These are phyloP conservation scores for Hymenopus coronatus DNA, from an alignment of 2,888 invertebrate genomes.

Conservation along the genomic window DNA sequence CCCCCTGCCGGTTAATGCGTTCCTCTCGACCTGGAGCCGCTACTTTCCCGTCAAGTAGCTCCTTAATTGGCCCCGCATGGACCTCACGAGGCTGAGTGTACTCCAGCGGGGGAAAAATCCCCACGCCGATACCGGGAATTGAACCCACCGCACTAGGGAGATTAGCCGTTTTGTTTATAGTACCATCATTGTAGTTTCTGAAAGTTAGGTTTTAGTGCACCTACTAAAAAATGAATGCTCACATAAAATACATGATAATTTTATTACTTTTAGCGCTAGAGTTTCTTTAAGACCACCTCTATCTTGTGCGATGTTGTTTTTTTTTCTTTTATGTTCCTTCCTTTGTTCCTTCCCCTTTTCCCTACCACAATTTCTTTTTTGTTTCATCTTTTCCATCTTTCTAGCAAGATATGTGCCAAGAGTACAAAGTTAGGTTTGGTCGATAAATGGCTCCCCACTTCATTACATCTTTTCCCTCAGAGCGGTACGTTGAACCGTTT, in stretches of 20 bases:
- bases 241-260: neutral
- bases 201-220: no score
- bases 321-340: neutral
- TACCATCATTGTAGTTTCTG: no score
- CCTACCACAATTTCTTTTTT: neutral
- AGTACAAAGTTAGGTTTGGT: neutral
- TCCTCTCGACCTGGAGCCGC: no score
- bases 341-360: neutral
- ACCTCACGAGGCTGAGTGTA: no score
- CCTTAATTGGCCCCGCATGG: no score
- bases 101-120: no score
- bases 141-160: no score
- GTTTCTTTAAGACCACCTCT: neutral
- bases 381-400: neutral
- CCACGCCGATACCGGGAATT: no score
- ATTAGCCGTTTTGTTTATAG: no score
- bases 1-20: no score
- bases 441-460: neutral
- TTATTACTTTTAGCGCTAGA: neutral
- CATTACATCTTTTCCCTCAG: neutral
- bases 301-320: neutral
- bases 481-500: neutral
- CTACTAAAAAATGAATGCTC: no score
- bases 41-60: no score
- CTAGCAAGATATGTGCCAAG: neutral